A percentile compares a stretch with the other conserved stretches of the same genome.
Evolutionary conservation across 2,113 vertebrate species (phyloP).

Genomic region (Colinus virginianus): DNA sequence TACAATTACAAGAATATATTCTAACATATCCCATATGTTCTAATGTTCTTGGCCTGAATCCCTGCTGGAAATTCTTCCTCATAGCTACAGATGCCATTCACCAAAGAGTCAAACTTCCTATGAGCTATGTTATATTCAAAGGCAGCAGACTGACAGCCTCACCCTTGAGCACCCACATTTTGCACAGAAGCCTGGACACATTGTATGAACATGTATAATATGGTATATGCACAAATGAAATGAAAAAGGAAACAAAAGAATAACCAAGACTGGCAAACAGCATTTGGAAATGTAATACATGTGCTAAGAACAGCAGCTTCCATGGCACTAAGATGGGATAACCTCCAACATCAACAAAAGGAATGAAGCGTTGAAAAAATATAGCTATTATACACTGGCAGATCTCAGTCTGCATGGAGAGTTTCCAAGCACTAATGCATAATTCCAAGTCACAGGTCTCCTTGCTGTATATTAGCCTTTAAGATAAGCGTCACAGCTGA

Average conservation of each 20-base stretch:
- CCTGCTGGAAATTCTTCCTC: background rate
- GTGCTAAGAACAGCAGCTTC: background rate
- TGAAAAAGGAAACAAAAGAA: background rate
- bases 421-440: background rate
- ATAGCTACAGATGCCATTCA: background rate
- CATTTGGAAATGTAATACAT: background rate
- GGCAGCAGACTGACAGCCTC: background rate
- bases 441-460: background rate
- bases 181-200: background rate
- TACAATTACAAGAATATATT: background rate
- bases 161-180: background rate
- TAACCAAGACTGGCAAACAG: background rate
- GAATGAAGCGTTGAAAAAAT: background rate
- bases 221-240: background rate
- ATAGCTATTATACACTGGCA: background rate
- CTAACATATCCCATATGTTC: background rate
- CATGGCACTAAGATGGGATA: background rate
- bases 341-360: background rate
- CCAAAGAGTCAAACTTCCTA: background rate
- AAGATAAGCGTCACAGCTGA: rapidly evolving
- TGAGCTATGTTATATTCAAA: background rate
- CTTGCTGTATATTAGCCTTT: background rate
- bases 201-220: background rate
- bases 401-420: background rate
- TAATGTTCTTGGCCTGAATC: background rate